A percentile compares a stretch with the other conserved stretches of the same genome.
Evolutionary conservation across 2,797 vertebrate genomes (phyloP).

Genomic region (Vultur gryphus): DNA sequence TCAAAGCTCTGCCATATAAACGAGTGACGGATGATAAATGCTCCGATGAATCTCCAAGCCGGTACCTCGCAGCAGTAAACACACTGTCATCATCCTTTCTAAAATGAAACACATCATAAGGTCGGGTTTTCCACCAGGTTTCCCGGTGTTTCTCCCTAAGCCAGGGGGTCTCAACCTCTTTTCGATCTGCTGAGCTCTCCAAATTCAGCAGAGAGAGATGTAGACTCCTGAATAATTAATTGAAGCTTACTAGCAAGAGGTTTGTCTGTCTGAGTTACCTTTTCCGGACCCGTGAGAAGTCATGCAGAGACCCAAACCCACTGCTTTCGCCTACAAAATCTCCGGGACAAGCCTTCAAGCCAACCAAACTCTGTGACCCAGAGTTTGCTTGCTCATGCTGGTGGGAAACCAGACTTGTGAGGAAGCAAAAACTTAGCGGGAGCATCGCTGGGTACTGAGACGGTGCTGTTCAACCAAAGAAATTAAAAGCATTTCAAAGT

Average conservation of each 20-base stretch:
- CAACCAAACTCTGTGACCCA: rapidly evolving
- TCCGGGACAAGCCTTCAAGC: not conserved
- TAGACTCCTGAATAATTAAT: not conserved
- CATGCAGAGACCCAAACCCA: not conserved
- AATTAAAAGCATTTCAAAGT: not conserved
- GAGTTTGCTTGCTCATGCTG: not conserved
- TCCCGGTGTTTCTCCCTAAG: not conserved
- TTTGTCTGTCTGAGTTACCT: not conserved
- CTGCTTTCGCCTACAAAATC: not conserved
- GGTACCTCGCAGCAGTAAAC: not conserved
- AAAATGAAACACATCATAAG: not conserved
- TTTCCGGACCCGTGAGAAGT: not conserved
- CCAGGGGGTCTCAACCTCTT: not conserved
- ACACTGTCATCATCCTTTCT: not conserved
- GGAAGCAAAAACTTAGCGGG: not conserved
- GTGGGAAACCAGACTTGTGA: not conserved
- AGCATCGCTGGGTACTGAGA: not conserved
- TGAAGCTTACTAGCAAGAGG: not conserved
- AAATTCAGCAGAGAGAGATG: not conserved
- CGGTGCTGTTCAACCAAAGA: not conserved
- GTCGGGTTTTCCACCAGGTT: not conserved
- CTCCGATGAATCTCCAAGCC: not conserved
- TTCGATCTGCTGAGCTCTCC: not conserved
- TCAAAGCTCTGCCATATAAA: not conserved
- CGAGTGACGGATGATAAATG: rapidly evolving